These are phyloP conservation scores for Iselma pallidipennis DNA, from an alignment of 2,888 invertebrate species.

Conservation along the genomic window DNA sequence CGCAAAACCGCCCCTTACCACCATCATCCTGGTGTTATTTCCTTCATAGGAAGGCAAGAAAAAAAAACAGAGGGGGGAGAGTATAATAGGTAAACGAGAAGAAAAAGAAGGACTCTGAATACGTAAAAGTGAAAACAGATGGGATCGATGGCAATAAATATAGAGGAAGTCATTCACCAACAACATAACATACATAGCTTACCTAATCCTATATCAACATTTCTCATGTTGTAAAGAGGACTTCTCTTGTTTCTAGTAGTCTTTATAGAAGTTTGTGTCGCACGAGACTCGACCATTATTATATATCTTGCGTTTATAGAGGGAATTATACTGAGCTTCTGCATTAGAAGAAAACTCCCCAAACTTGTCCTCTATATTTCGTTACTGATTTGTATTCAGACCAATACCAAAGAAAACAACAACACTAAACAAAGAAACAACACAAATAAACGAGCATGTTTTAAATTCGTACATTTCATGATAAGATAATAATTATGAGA, in stretches of 20 bases:
- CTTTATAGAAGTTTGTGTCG: conserved; percentile 28
- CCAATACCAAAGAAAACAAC: not conserved
- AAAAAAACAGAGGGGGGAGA: no score
- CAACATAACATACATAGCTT: conserved; percentile 19
- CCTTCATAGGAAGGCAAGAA: no score
- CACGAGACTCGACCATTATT: conserved; percentile 24
- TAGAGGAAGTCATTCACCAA: conserved; percentile 13
- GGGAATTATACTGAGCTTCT: conserved; percentile 25
- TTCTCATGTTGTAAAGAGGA: conserved; percentile 23
- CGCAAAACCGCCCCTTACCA: no score
- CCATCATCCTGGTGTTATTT: no score
- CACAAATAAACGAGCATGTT: no score
- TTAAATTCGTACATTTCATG: no score
- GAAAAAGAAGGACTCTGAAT: not conserved
- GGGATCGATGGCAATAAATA: conserved; percentile 2
- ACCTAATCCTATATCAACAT: conserved; percentile 26
- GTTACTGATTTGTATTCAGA: not conserved
- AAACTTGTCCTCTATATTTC: conserved; percentile 7
- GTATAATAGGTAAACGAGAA: not conserved
- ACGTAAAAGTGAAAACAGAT: conserved; percentile 6
- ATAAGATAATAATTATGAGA: conserved; percentile 20
- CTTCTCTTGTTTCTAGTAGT: conserved; percentile 26
- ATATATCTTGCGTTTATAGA: conserved; percentile 27
- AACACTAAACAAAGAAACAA: not conserved
- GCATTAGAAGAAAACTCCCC: conserved; percentile 20